These are phyloP conservation scores for Meleagris gallopavo DNA, from an alignment of 2,113 vertebrate species.

Conservation along the genomic window DNA sequence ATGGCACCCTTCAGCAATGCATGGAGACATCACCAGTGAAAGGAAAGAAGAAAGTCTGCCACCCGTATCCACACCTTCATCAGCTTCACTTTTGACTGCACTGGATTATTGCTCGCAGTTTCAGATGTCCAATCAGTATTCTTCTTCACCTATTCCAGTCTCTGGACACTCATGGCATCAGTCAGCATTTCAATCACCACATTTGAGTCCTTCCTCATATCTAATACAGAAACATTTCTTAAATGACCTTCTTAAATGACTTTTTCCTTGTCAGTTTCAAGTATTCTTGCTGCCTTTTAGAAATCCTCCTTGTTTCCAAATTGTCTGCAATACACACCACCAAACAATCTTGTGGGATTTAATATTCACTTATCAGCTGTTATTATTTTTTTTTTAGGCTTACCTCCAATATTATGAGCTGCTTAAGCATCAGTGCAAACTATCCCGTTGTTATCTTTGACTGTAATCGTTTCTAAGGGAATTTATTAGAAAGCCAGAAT, in stretches of 20 bases:
- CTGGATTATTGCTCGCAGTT: background rate
- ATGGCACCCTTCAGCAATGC: background rate
- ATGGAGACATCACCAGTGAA: background rate
- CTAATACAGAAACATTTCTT: background rate
- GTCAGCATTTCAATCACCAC: background rate
- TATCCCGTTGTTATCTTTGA: slow-evolving; percentile 22
- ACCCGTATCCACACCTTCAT: background rate
- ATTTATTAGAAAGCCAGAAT: slow-evolving; percentile 17
- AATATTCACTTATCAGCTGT: slow-evolving; percentile 37
- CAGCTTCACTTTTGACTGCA: background rate
- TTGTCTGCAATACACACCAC: background rate
- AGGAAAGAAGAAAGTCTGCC: background rate
- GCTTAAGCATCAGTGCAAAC: background rate
- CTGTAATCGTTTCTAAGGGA: slow-evolving; percentile 22
- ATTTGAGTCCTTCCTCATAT: background rate
- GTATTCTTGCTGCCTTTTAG: background rate
- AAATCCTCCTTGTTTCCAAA: background rate
- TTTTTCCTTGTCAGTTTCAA: background rate
- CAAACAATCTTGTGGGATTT: slow-evolving; percentile 17
- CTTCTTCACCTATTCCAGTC: background rate
- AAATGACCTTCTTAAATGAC: too few species aligned
- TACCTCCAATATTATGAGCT: slow-evolving; percentile 51
- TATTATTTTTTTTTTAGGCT: background rate
- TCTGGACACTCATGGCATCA: background rate
- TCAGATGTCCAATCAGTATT: background rate